Base-by-base conservation (phyloP, 2,113 vertebrate species). In the Blennius ocellaris region DNA sequence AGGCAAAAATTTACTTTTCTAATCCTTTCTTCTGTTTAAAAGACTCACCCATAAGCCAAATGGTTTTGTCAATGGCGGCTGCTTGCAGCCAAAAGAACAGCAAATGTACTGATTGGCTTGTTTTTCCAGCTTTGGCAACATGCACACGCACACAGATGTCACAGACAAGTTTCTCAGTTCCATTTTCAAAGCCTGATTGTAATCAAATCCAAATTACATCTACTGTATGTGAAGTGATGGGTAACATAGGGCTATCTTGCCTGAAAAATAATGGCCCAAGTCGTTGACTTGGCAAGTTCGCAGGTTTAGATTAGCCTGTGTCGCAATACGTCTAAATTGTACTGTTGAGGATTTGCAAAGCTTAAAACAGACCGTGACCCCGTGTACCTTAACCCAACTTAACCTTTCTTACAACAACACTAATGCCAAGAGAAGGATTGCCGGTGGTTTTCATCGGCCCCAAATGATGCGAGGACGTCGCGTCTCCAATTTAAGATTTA, bases 161-260 rank as follows among this genome's bases (percentile, higher is more conserved):
- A 30, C 21, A 30, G 21, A 30, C 21, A 30, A 57, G 55, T 65
- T 48, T 50, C 8, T 62, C 10, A 5, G 11, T 16, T 73, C 40
- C 21, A 73, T 38, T 43, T 62, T 17, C 15, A 53, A 45, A 30
- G 9, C 59, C 36, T 8, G 2, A 17, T 39, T 51, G 16, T n/a
- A 58, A 76, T 51, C 43, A 11, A 54, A 41, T 48, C 40, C 48
- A 59, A 2, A 30, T 30, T 30, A n/a, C 47, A 48, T 59, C 40
- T 63, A 40, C 44, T 48, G 6, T 36, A 14, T 44, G 37, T 30
- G 10, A 37, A 43, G 40, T 10, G 30, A 44, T 58, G 36, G 21
- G 3, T 30, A 30, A 30, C 21, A 30, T 30, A n/a, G 21, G 17
- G 37, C 11, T 16, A 51, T 30, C 38, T 56, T 66, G 59, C 17